phyloP scores from a whole-genome alignment of 2,888 invertebrate genomes.

The Phyllotreta striolata region DNA sequence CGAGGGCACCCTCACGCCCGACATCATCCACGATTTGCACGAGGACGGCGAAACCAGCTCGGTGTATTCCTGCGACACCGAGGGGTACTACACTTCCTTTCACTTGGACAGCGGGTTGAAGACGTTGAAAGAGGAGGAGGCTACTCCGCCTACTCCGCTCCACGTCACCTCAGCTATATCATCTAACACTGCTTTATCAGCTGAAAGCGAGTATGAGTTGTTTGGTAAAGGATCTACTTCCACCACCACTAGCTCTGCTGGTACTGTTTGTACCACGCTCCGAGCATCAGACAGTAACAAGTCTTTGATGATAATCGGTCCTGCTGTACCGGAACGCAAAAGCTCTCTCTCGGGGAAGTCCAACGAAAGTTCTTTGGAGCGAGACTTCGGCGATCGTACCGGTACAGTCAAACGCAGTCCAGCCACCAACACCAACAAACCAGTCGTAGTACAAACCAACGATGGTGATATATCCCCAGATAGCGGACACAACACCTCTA shows the following conservation, averaged over 20 bases:
- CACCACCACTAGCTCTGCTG: conserved; percentile 89
- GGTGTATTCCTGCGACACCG: conserved; percentile 94
- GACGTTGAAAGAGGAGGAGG: conserved; percentile 80
- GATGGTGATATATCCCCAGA: conserved; percentile 78
- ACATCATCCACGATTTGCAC: conserved; percentile 80
- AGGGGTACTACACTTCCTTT: conserved; percentile 97
- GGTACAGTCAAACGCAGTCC: conserved; percentile 61
- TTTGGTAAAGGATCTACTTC: conserved; percentile 93
- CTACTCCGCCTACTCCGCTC: conserved; percentile 76
- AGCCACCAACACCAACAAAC: conserved; percentile 58
- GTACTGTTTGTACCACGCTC: conserved; percentile 86
- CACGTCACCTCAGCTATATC: conserved; percentile 76
- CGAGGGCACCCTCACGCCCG: conserved; percentile 84
- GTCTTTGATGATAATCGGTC: conserved; percentile 70
- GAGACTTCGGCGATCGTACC: conserved; percentile 58
- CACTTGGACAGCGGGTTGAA: conserved; percentile 95
- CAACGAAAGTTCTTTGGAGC: conserved; percentile 63
- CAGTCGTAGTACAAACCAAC: conserved; percentile 67
- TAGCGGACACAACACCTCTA: conserved; percentile 83
- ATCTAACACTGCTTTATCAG: conserved; percentile 74
- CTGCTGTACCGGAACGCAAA: conserved; percentile 83
- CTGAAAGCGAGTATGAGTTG: conserved; percentile 89
- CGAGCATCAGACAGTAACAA: conserved; percentile 73
- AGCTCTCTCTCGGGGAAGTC: conserved; percentile 70
- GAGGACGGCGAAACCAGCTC: conserved; percentile 90